Percentiles rank a stretch among this genome's conserved stretches.
phyloP scores from a whole-genome alignment of 2,888 invertebrate genomes.

The Crocallis elinguaria region DNA sequence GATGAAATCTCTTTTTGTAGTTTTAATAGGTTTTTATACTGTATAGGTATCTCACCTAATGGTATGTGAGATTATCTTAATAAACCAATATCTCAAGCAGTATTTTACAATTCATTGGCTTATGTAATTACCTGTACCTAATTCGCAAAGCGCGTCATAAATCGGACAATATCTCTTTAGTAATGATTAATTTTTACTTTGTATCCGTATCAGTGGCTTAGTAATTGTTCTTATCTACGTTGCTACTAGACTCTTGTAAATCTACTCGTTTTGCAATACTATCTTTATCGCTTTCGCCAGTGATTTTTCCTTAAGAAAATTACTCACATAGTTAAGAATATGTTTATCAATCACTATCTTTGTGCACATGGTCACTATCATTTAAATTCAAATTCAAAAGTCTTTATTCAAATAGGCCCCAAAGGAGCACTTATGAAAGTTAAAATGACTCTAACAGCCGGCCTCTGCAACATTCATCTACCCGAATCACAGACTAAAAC shows the following conservation, averaged over 20 bases:
- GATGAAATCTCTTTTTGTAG: no score
- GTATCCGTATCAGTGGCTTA: constrained; percentile 2
- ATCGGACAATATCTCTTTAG: constrained; percentile 8
- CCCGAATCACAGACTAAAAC: no score
- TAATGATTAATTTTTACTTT: constrained; percentile 10
- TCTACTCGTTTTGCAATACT: not conserved
- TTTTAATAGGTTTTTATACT: no score
- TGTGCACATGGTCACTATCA: not conserved
- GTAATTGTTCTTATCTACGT: constrained; percentile 10
- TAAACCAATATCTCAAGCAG: not conserved
- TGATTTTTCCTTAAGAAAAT: not conserved
- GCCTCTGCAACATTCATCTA: no score
- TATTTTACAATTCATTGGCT: not conserved
- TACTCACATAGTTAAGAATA: not conserved
- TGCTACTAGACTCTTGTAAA: constrained; percentile 10
- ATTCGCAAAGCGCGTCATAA: constrained; percentile 6
- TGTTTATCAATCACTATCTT: not conserved
- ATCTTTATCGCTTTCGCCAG: constrained; percentile 7
- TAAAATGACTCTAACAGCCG: no score
- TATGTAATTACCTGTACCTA: constrained; percentile 6
- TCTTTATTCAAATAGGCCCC: no score
- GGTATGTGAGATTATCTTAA: no score
- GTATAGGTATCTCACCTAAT: no score
- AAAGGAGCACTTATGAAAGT: no score
- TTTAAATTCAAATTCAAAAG: no score